A percentile compares a stretch with the other conserved stretches of the same genome.
phyloP scores from a whole-genome alignment of 2,113 vertebrate species.

The Perccottus glenii region DNA sequence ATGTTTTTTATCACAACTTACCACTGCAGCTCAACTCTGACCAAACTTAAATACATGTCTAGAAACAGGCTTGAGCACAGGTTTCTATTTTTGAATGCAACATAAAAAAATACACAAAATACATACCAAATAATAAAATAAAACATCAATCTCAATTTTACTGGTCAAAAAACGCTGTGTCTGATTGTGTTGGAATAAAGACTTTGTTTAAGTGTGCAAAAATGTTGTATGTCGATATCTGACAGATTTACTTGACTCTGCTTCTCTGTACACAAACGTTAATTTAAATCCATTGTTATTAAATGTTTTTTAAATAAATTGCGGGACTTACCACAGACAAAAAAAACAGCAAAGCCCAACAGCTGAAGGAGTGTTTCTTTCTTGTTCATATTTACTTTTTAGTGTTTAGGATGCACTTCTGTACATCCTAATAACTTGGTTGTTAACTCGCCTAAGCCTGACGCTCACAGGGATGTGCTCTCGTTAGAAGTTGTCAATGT shows the following conservation, averaged over 20 bases:
- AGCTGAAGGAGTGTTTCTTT: constrained; percentile 52
- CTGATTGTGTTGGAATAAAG: no score
- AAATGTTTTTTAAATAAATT: background rate
- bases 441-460: background rate
- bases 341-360: constrained; percentile 55
- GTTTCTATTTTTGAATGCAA: background rate
- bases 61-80: background rate
- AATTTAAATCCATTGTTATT: no score
- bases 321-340: constrained; percentile 67
- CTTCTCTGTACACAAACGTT: no score
- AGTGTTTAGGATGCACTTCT: constrained; percentile 17
- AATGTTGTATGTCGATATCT: no score
- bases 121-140: no score
- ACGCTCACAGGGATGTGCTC: constrained; percentile 23
- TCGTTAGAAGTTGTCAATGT: background rate
- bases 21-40: background rate
- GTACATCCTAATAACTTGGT: constrained; percentile 38
- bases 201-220: no score
- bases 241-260: no score
- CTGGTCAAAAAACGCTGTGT: no score
- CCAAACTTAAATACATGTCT: background rate
- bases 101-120: background rate
- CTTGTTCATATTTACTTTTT: constrained; percentile 22
- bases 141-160: no score
- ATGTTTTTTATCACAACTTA: constrained; percentile 19